These are phyloP conservation scores for Vimba vimba DNA, from an alignment of 2,113 vertebrate genomes.

Conservation along the genomic window DNA sequence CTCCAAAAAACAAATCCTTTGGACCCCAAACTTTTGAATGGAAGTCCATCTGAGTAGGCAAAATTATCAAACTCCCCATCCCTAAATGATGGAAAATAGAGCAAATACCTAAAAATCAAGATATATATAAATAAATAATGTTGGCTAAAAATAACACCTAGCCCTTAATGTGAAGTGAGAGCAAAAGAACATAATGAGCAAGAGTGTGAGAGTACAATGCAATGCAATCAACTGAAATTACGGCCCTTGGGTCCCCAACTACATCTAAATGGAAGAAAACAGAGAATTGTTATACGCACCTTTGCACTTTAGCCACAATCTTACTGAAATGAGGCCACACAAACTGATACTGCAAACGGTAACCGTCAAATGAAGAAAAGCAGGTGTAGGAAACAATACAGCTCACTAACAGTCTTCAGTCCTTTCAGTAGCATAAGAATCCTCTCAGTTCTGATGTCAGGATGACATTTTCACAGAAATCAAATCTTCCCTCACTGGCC, in stretches of 20 bases:
- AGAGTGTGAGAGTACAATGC: slow-evolving; percentile 59
- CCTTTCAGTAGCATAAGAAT: too few species aligned
- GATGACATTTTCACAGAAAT: background rate
- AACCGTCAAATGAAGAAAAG: background rate
- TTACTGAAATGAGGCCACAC: background rate
- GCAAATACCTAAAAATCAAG: background rate
- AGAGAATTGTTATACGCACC: slow-evolving; percentile 53
- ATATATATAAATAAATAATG: too few species aligned
- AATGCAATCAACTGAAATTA: slow-evolving; percentile 71
- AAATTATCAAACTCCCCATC: background rate
- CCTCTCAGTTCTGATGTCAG: background rate
- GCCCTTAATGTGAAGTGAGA: background rate
- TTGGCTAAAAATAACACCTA: background rate
- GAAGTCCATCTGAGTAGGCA: too few species aligned
- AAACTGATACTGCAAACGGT: background rate
- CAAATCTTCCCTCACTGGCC: background rate
- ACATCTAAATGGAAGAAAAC: slow-evolving; percentile 63
- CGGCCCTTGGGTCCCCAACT: slow-evolving; percentile 61
- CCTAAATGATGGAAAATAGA: background rate
- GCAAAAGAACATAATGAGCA: slow-evolving; percentile 21
- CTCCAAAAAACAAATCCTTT: too few species aligned
- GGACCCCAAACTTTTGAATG: too few species aligned
- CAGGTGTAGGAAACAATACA: background rate
- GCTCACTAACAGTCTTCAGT: background rate
- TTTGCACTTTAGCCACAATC: background rate